Evolutionary conservation across 2,888 invertebrate species (phyloP), one percentile per base, ranked within the genome.

Genomic region (Apodemia mormo): DNA sequence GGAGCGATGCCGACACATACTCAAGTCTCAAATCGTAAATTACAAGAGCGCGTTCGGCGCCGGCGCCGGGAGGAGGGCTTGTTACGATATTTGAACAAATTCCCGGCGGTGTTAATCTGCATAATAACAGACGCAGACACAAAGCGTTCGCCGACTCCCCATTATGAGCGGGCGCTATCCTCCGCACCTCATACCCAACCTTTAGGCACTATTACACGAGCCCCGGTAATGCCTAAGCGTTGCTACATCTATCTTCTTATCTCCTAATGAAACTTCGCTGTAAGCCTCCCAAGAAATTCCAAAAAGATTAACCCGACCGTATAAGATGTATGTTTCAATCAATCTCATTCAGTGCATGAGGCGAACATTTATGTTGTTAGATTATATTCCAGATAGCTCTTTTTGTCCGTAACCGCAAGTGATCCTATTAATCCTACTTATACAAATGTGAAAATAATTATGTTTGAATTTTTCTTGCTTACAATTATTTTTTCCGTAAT

Each of bases 51-150:
- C 84, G 84, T 83, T 83, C 89, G 89, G 89, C 89, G 91, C 90
- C 90, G 91, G 89, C 91, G 92, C 90, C 79, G 88, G 85, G 87
- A 88, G 90, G 87, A 87, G 85, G 82, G 90, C 93, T 92, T 89
- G 93, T 93, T 92, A 93, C 90, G 92, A 91, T 92, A 90, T 92
- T 90, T 92, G 92, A 91, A 93, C 93, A 92, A 92, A 92, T 92
- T 92, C 93, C 92, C 91, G 91, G 83, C 90, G 91, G 92, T 92
- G 93, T 92, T 92, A 92, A 93, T 93, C 93, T 93, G 93, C 93
- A 93, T 93, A 93, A 93, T 93, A 92, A 92, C 90, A 92, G 89
- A 91, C 87, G 85, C 87, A 83, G 86, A 82, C 84, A 90, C 91
- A 92, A 92, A 92, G 64, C 88, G 86, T 81, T 85, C 83, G 91